phyloP scores from a whole-genome alignment of 1,140 invertebrate species.

The Diorhabda carinulata region DNA sequence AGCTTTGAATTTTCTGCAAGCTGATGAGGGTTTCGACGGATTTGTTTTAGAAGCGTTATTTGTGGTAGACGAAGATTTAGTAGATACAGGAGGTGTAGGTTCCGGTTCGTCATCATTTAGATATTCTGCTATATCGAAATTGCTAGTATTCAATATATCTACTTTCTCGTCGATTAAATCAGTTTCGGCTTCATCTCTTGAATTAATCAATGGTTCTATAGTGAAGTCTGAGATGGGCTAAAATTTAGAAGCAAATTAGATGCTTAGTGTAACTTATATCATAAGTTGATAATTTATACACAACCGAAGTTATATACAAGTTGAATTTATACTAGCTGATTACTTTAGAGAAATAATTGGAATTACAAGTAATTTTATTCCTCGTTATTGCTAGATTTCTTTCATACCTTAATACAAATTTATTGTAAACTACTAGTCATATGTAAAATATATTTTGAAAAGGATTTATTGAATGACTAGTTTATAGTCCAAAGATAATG shows the following conservation, averaged over 20 bases:
- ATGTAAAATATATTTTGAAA: too few species aligned
- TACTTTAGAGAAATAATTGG: too few species aligned
- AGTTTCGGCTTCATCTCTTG: neutral
- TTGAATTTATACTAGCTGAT: too few species aligned
- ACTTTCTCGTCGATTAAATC: neutral
- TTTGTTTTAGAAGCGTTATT: slow-evolving; percentile 14
- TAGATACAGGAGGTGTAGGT: neutral
- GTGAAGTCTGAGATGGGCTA: neutral
- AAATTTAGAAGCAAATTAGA: neutral
- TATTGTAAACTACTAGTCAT: too few species aligned
- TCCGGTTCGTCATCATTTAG: slow-evolving; percentile 16
- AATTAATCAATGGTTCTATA: slow-evolving; percentile 5
- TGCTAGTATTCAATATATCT: neutral
- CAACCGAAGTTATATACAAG: too few species aligned
- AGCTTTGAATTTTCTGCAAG: slow-evolving; percentile 21
- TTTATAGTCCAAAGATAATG: too few species aligned
- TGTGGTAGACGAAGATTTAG: neutral
- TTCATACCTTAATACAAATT: too few species aligned
- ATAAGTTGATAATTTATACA: too few species aligned
- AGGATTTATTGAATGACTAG: too few species aligned
- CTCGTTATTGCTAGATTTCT: too few species aligned
- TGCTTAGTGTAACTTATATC: too few species aligned
- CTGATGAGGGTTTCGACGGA: neutral
- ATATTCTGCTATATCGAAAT: slow-evolving; percentile 29
- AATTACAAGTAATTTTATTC: too few species aligned